Evolutionary conservation across 1,140 invertebrate genomes (phyloP).

Genomic region (Drosophila dunni): DNA sequence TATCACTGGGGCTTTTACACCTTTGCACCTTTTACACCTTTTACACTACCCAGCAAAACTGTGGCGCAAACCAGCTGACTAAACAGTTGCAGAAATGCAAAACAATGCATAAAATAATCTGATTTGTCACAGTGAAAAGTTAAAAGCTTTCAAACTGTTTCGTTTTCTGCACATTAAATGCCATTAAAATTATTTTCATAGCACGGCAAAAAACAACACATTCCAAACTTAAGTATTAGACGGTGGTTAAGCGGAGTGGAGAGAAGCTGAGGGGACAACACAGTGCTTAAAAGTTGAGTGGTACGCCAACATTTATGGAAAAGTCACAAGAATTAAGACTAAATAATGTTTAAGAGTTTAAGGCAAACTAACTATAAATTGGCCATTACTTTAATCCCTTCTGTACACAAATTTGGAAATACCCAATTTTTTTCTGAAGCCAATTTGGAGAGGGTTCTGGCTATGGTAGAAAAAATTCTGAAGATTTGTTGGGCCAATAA

Average conservation of each 20-base stretch:
- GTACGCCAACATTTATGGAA: conserved; percentile 44
- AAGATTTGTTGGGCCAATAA: conserved; percentile 79
- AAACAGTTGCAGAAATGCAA: conserved; percentile 59
- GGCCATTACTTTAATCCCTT: too few species aligned
- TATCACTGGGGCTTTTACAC: conserved; percentile 32
- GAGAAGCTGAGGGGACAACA: conserved; percentile 3
- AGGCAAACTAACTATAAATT: too few species aligned
- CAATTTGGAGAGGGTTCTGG: neutral
- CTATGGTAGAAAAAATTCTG: conserved; percentile 48
- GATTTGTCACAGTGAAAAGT: conserved; percentile 67
- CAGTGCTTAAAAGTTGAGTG: conserved; percentile 20
- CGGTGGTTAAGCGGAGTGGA: neutral
- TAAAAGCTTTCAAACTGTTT: conserved; percentile 75
- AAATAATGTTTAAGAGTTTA: too few species aligned
- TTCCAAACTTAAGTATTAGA: conserved; percentile 25
- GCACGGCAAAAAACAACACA: conserved; percentile 26
- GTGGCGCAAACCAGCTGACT: conserved; percentile 30
- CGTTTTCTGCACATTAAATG: conserved; percentile 78
- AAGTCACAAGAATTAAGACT: too few species aligned
- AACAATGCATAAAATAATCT: conserved; percentile 79
- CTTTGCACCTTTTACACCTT: conserved; percentile 21
- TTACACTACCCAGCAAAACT: conserved; percentile 24
- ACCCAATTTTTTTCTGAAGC: neutral
- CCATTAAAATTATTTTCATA: conserved; percentile 80
- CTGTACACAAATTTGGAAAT: too few species aligned